Percentiles rank a stretch among this genome's conserved stretches.
phyloP scores from a whole-genome alignment of 2,888 invertebrate genomes.

The Pristionchus arcanus region DNA sequence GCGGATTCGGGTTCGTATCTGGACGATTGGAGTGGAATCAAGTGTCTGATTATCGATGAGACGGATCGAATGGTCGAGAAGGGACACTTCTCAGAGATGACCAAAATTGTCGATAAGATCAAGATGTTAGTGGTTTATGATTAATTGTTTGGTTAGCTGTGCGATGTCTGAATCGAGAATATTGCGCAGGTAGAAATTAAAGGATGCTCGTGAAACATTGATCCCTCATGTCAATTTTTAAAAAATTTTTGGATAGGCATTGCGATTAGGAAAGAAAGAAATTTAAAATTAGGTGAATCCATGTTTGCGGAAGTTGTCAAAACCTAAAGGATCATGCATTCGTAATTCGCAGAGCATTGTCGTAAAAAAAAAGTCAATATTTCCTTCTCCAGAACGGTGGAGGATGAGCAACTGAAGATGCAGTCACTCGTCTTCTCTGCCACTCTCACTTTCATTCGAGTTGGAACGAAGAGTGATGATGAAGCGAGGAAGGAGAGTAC shows the following conservation, averaged over 20 bases:
- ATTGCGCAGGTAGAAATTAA: neutral
- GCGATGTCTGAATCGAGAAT: constrained; percentile 11
- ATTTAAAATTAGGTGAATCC: neutral
- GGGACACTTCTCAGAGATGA: constrained; percentile 95
- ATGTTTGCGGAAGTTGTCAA: neutral
- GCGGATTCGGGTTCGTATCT: constrained; percentile 70
- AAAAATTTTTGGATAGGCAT: too few relatives aligned
- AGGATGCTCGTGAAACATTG: neutral
- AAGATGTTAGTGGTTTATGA: constrained; percentile 83
- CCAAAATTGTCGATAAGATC: constrained; percentile 88
- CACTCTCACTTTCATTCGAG: constrained; percentile 90
- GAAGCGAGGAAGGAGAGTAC: constrained; percentile 55
- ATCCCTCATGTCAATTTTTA: neutral
- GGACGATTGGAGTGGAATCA: constrained; percentile 78
- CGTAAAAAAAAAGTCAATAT: too few relatives aligned
- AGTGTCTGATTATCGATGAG: constrained; percentile 94
- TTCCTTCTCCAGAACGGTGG: neutral
- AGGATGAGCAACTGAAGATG: constrained; percentile 80
- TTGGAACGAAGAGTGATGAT: constrained; percentile 82
- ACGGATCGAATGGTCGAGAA: constrained; percentile 98
- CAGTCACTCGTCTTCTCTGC: constrained; percentile 99
- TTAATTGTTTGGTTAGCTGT: neutral
- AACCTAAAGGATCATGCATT: neutral
- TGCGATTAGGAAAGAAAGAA: too few relatives aligned
- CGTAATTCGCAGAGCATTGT: neutral